Base-by-base conservation (phyloP, 2,888 invertebrate species). In the Leptopilina myrica region DNA sequence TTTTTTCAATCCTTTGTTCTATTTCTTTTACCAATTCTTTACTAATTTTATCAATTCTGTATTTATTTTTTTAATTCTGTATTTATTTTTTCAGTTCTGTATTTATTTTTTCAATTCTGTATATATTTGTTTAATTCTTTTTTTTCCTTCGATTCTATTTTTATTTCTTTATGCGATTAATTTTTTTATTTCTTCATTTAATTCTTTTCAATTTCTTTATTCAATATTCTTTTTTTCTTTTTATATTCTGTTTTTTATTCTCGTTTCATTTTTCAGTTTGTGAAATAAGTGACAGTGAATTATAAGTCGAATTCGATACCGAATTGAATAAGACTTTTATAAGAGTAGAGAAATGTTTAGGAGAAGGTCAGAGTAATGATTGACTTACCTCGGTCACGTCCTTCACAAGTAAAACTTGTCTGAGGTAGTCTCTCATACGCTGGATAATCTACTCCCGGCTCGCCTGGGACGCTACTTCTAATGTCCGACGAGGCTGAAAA, bases 401-500 rank as follows among this genome's bases (percentile, higher is more conserved):
- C 94, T 81, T 93, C 93, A 87, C 95, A 95, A 0, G 93, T 93
- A 87, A 95, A 95, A 26, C 92, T 91, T 0, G 95, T 95, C 80
- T 93, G 92, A 0, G 95, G 95, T 85, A 95, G 93, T 40, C 90
- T 90, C 69, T 92, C 92, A 49, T 94, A 93, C 26, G 94, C 93
- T 0, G 95, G 95, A 88, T 95, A 95, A 90, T 95, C 95, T 65
- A 92, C 91, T 15, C 94, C 95, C 0, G 95, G 95, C 85, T 95
- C 94, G 0, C 95, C 95, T 7, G 95, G 95, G 69, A 95, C 94
- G 20, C 94, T 93, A 76, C 93, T 93, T 78, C 94, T 92, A 83
- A 95, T 94, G 88, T 94, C 94, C 92, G 94, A 93, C 65, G 90
- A 87, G 81, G 90, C 91, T 87, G 86, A 33, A 82, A 83, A 76